Evolutionary conservation across 2,888 invertebrate species (phyloP), one percentile per base, ranked within the genome.

Genomic region (Rhagonycha lutea): DNA sequence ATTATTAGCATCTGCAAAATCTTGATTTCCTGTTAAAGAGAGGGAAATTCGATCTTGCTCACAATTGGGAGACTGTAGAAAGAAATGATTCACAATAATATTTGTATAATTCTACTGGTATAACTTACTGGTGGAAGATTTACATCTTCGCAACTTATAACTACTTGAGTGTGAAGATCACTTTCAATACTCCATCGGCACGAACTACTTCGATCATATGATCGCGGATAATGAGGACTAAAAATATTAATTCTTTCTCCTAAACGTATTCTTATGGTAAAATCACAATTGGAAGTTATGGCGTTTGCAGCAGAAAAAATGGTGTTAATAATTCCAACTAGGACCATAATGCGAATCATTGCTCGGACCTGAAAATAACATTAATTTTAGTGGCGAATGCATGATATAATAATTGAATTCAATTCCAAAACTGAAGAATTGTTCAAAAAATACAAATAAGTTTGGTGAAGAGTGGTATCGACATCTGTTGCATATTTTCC

Each of bases 151-250:
- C 92, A 92, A 3, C 87, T 84, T 11, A 92, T 68, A 3, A 87
- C 83, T 75, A 90, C 90, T 70, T 85, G 87, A 68, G 90, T 89
- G 0, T 87, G 88, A 0, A 79, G 2, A 0, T 90, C 88, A 73
- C 90, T 89, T 11, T 61, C 78, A 0, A 83, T 88, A 8, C 84
- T 83, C 92, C 92, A 93, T 11, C 89, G 85, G 78, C 92, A 92
- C 1, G 83, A 81, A 0, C 82, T 81, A 0, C 86, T 85, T 0
- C 84, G 80, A 0, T 62, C 0, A 81, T 91, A 92, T 32, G 81
- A 80, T 0, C 81, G 26, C 0, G 91, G 90, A 81, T 91, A 92
- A n/a, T 85, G 84, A 0, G 87, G 86, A 77, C 88, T 92, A 79
- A 85, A 86, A 10, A 92, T 84, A 74, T 88, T 88, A 81, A 89